A percentile compares a stretch with the other conserved stretches of the same genome.
Conservation (phyloP, 2,888 invertebrate genomes). For the Bhutanitis thaidina region DNA sequence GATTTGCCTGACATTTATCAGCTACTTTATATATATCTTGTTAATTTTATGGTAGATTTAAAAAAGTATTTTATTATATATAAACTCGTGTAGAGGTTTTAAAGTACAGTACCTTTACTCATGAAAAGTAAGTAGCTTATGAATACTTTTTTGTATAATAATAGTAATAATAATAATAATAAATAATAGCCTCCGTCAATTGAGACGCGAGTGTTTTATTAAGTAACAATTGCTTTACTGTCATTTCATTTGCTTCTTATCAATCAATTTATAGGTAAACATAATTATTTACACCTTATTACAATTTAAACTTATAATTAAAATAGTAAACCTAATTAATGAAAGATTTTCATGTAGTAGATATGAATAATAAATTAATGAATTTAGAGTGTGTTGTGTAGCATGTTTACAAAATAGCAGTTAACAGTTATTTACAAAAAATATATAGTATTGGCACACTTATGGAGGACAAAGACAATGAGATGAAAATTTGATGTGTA, state of each 20-base stretch:
- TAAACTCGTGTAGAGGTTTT: background rate
- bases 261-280: slow-evolving; percentile 27
- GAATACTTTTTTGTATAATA: slow-evolving; percentile 9
- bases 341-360: slow-evolving; percentile 60
- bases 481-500: slow-evolving; percentile 32
- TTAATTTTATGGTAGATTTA: background rate
- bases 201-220: slow-evolving; percentile 2
- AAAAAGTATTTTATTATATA: background rate
- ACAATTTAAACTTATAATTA: slow-evolving; percentile 55
- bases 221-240: slow-evolving; percentile 1
- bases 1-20: slow-evolving; percentile 15
- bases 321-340: slow-evolving; percentile 69
- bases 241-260: slow-evolving; percentile 28
- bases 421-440: slow-evolving; percentile 55
- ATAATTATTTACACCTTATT: slow-evolving; percentile 72
- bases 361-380: slow-evolving; percentile 77
- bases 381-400: slow-evolving; percentile 64
- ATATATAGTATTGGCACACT: slow-evolving; percentile 23
- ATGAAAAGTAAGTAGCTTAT: background rate
- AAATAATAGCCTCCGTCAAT: slow-evolving; percentile 19
- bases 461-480: slow-evolving; percentile 32
- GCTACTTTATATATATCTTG: slow-evolving; percentile 3
- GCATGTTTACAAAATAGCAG: slow-evolving; percentile 45
- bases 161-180: slow-evolving; percentile 14
- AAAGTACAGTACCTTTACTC: too few species aligned